Conservation (phyloP, 2,797 vertebrate genomes). For the Lagocephalus sceleratus region DNA sequence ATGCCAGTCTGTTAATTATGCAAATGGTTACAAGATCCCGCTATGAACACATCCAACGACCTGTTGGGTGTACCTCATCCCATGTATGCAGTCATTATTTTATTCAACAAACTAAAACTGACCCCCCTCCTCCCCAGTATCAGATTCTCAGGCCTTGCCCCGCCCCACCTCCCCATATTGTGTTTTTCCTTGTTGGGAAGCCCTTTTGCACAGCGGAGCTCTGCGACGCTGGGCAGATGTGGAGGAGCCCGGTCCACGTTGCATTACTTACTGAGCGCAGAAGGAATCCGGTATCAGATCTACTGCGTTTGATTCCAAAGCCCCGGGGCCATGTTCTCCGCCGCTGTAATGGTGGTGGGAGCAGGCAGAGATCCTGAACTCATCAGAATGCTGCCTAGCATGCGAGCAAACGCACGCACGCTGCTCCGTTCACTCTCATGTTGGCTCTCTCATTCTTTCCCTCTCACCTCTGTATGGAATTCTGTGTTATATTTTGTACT, state of each 20-base stretch:
- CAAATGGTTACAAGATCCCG: conserved; percentile 51
- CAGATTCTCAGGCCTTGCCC: conserved; percentile 40
- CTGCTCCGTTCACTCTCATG: conserved; percentile 27
- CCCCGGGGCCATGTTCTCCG: conserved; percentile 51
- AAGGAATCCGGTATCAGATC: conserved; percentile 69
- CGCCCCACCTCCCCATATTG: conserved; percentile 52
- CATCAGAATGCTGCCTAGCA: conserved; percentile 53
- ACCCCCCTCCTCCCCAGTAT: conserved; percentile 43
- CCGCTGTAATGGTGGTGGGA: conserved; percentile 60
- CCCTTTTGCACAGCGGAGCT: conserved; percentile 59
- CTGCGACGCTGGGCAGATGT: conserved; percentile 62
- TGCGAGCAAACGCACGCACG: conserved; percentile 5
- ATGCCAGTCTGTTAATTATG: conserved; percentile 75
- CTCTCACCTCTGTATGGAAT: no score
- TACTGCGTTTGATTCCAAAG: conserved; percentile 70
- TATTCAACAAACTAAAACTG: conserved; percentile 40
- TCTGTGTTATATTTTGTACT: no score
- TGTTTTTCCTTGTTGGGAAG: conserved; percentile 48
- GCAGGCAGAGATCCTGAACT: conserved; percentile 56
- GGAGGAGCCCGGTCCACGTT: conserved; percentile 59
- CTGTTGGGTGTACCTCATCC: conserved; percentile 37
- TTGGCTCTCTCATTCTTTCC: conserved; percentile 28
- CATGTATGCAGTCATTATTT: conserved; percentile 37
- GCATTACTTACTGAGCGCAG: conserved; percentile 66
- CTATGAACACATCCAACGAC: conserved; percentile 47